Evolutionary conservation across 2,888 invertebrate genomes (phyloP).

Genomic region (Ennomos fuscantarius): DNA sequence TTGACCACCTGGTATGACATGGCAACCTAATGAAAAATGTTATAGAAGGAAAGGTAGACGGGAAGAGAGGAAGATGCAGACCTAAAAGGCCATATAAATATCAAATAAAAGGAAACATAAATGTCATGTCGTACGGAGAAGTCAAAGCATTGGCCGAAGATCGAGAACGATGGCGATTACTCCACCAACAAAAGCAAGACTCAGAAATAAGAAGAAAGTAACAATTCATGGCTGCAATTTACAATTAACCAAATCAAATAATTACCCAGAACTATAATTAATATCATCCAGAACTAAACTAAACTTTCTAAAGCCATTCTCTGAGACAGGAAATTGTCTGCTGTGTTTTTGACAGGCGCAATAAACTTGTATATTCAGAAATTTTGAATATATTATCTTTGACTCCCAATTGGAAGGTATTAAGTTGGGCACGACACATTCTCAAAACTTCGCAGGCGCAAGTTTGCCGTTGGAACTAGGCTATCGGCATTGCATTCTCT

Average conservation of each 20-base stretch:
- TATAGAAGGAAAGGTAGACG: no score
- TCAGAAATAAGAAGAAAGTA: no score
- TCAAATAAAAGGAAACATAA: neutral
- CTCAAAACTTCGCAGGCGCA: conserved; percentile 61
- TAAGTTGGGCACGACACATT: conserved; percentile 64
- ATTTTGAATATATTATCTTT: conserved; percentile 56
- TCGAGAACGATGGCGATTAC: no score
- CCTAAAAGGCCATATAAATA: no score
- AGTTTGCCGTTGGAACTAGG: conserved; percentile 66
- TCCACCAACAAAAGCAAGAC: no score
- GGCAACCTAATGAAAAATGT: no score
- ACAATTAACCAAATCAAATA: conserved; percentile 9
- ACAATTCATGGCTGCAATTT: no score
- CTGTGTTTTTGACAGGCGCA: conserved; percentile 39
- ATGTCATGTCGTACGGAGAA: neutral
- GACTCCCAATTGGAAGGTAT: conserved; percentile 57
- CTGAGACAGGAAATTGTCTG: conserved; percentile 34
- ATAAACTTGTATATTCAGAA: conserved; percentile 36
- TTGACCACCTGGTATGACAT: no score
- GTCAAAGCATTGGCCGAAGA: no score
- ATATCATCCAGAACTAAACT: conserved; percentile 16
- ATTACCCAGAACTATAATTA: conserved; percentile 3
- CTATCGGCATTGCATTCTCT: conserved; percentile 69
- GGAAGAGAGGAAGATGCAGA: no score
- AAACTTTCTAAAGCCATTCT: conserved; percentile 25